Evolutionary conservation across 2,113 vertebrate genomes (phyloP).

Genomic region (Charina bottae): DNA sequence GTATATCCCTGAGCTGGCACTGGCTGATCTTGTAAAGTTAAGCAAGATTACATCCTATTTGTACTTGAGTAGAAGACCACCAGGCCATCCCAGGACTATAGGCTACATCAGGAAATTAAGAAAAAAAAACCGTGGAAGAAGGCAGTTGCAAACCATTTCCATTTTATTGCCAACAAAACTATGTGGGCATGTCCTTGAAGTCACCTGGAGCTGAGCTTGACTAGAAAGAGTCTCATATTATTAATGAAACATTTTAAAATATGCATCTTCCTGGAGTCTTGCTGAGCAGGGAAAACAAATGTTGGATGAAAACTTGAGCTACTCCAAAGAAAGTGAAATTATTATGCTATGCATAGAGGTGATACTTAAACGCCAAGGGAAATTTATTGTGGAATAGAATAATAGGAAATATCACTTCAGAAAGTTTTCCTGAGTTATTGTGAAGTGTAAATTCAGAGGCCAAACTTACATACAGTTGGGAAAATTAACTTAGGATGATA

Average conservation of each 20-base stretch:
- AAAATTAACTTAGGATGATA: background rate
- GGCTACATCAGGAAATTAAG: background rate
- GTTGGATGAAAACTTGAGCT: background rate
- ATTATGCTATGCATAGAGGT: background rate
- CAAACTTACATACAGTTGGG: background rate
- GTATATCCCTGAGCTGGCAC: background rate
- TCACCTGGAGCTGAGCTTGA: background rate
- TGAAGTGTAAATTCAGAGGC: background rate
- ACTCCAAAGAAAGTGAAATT: background rate
- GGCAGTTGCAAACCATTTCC: background rate
- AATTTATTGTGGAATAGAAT: background rate
- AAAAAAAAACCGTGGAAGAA: background rate
- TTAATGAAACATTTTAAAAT: background rate
- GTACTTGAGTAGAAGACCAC: background rate
- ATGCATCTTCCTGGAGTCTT: background rate
- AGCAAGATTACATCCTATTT: background rate
- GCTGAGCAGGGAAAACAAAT: background rate
- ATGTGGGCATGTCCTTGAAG: background rate
- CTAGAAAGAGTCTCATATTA: background rate
- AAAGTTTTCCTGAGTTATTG: background rate
- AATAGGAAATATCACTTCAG: background rate
- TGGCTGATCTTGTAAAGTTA: background rate
- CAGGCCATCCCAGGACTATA: background rate
- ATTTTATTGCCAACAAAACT: background rate
- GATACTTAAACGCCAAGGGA: background rate